Conservation (phyloP, 2,888 invertebrate species). For the Perizoma affinitatum region DNA sequence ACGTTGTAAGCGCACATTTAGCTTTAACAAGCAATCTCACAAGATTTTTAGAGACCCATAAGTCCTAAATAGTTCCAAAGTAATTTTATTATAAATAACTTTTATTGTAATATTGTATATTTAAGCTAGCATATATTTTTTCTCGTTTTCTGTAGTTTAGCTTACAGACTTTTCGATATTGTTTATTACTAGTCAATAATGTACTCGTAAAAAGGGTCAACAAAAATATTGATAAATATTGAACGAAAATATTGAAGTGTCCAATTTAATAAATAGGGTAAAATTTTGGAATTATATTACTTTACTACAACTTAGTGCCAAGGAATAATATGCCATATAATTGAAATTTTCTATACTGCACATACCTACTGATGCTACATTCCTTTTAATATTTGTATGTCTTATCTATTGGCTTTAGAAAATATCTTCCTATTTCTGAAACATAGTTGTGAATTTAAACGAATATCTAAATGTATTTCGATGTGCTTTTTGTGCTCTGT, state of each 20-base stretch:
- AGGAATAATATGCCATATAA: constrained; percentile 20
- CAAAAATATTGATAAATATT: constrained; percentile 4
- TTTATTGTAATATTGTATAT: constrained; percentile 22
- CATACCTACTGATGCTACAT: constrained; percentile 27
- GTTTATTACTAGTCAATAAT: constrained; percentile 17
- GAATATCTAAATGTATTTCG: constrained; percentile 21
- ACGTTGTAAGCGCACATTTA: constrained; percentile 20
- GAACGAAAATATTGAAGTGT: constrained; percentile 12
- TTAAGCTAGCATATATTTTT: constrained; percentile 18
- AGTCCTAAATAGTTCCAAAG: constrained; percentile 15
- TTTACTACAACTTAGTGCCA: constrained; percentile 30
- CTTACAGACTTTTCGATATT: constrained; percentile 20
- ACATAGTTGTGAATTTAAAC: constrained; percentile 25
- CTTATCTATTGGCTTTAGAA: constrained; percentile 8
- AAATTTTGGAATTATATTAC: constrained; percentile 9
- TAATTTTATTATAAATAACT: constrained; percentile 7
- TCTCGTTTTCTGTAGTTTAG: constrained; percentile 18
- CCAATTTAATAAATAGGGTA: constrained; percentile 1
- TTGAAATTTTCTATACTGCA: constrained; percentile 13
- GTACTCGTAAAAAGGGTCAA: not conserved
- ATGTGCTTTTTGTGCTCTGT: constrained; percentile 35
- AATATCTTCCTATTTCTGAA: constrained; percentile 8
- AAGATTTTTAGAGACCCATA: constrained; percentile 1
- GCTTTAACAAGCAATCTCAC: constrained; percentile 1
- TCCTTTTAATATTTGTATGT: constrained; percentile 19